Conservation (phyloP, 2,113 vertebrate genomes). For the Elgaria multicarinata region DNA sequence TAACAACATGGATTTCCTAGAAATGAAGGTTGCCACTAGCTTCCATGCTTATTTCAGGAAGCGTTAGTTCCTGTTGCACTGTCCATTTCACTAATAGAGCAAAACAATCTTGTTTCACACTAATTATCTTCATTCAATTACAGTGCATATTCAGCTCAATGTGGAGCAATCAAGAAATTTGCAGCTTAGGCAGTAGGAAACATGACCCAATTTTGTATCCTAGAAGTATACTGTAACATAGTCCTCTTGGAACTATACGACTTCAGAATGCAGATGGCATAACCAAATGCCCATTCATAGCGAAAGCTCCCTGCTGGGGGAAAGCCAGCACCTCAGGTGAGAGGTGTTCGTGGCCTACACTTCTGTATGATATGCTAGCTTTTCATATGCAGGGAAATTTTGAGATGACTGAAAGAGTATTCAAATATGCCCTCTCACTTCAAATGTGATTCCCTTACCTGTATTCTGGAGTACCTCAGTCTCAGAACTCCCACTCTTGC, state of each 20-base stretch:
- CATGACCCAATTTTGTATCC: background rate
- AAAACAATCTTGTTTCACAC: background rate
- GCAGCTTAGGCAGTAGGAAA: background rate
- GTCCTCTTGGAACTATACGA: background rate
- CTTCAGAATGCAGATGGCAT: constrained; percentile 11
- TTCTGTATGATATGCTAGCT: background rate
- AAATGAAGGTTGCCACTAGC: too few species aligned
- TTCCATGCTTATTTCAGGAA: too few species aligned
- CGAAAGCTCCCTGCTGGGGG: background rate
- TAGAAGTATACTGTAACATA: background rate
- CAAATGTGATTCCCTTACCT: background rate
- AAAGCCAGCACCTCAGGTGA: background rate
- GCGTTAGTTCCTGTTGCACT: too few species aligned
- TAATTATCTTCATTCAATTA: background rate
- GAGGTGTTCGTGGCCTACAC: background rate
- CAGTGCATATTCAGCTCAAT: background rate
- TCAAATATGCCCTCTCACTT: background rate
- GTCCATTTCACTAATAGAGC: too few species aligned
- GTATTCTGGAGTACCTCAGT: background rate
- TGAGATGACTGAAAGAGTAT: background rate
- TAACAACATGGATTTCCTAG: too few species aligned
- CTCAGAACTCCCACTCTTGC: background rate
- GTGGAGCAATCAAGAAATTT: background rate
- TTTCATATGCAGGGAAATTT: background rate
- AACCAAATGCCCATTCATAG: background rate